phyloP scores from a whole-genome alignment of 1,140 invertebrate genomes.

The Ooceraea biroi region DNA sequence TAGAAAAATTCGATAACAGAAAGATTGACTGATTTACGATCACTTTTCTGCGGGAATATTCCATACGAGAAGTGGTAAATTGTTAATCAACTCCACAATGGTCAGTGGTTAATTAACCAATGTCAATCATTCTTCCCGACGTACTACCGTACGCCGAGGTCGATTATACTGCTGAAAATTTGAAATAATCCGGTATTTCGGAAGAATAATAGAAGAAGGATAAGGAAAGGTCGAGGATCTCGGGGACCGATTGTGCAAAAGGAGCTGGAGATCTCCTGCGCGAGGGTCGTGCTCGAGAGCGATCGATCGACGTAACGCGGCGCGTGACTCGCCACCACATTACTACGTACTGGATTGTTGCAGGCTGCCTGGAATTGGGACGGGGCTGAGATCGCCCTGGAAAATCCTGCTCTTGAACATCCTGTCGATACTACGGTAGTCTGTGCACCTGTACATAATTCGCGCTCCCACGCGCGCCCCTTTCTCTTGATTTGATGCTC shows the following conservation, averaged over 20 bases:
- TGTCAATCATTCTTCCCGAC: not conserved
- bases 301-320: constrained; percentile 61
- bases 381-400: constrained; percentile 81
- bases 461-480: not conserved
- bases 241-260: constrained; percentile 35
- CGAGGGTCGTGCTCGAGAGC: constrained; percentile 32
- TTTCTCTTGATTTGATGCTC: not conserved
- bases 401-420: constrained; percentile 84
- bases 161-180: not conserved
- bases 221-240: not conserved
- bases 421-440: constrained; percentile 73
- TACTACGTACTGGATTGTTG: constrained; percentile 80
- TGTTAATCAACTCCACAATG: no score
- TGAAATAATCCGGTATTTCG: not conserved
- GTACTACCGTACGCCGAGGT: not conserved
- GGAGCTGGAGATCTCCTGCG: constrained; percentile 40
- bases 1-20: no score
- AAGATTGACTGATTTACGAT: no score
- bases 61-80: no score
- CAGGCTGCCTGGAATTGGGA: constrained; percentile 77
- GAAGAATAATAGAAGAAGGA: not conserved
- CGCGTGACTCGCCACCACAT: constrained; percentile 27
- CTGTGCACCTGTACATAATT: constrained; percentile 71
- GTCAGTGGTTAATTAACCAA: no score
- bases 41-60: no score